Evolutionary conservation across 2,797 vertebrate genomes (phyloP).

Genomic region (Danio jaintianensis): DNA sequence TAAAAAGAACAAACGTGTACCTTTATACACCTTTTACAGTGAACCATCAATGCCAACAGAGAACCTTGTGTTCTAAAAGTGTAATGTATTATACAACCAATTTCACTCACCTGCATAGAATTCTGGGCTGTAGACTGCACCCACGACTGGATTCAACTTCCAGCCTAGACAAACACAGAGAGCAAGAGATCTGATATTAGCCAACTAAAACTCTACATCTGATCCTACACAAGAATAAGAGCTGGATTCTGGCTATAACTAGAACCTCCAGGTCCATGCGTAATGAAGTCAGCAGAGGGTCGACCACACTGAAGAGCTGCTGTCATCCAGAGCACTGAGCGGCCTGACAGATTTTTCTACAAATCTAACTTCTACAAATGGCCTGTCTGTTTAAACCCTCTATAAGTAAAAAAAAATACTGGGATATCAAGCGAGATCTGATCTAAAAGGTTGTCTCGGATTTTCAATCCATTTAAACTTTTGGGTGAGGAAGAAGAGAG

Average conservation of each 20-base stretch:
- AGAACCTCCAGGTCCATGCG: constrained; percentile 11
- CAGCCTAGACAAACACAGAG: constrained; percentile 81
- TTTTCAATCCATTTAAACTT: constrained; percentile 68
- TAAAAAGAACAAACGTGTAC: too few relatives aligned
- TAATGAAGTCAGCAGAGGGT: constrained; percentile 51
- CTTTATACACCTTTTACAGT: too few relatives aligned
- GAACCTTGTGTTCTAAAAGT: background rate
- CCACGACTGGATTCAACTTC: constrained; percentile 98
- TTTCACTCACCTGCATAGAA: constrained; percentile 94
- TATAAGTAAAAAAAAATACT: constrained; percentile 51
- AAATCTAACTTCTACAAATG: constrained; percentile 68
- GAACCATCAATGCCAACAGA: background rate
- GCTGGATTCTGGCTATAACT: constrained; percentile 37
- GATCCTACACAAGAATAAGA: constrained; percentile 18
- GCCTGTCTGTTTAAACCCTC: constrained; percentile 66
- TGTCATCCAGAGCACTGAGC: constrained; percentile 32
- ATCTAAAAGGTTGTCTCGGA: constrained; percentile 64
- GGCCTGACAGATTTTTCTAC: constrained; percentile 68
- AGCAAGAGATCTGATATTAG: constrained; percentile 16
- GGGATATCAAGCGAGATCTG: constrained; percentile 66
- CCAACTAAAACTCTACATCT: constrained; percentile 8
- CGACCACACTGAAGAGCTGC: constrained; percentile 28
- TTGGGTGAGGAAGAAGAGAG: background rate
- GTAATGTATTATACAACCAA: background rate
- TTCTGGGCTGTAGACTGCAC: constrained; percentile 96